A percentile compares a stretch with the other conserved stretches of the same genome.
phyloP scores from a whole-genome alignment of 2,797 vertebrate genomes.

The Malurus splendens region DNA sequence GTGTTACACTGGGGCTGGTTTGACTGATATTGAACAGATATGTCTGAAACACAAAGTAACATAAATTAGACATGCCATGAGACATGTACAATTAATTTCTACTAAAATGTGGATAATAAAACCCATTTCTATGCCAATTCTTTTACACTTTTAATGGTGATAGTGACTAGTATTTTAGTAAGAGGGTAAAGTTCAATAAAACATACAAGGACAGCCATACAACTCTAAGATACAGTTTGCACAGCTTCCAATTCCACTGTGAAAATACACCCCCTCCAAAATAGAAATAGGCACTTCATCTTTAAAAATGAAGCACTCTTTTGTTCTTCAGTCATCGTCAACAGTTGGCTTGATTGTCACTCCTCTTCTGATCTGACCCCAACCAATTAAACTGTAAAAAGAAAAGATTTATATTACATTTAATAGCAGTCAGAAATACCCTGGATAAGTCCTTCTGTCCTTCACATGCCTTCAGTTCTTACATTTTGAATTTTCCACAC shows the following conservation, averaged over 20 bases:
- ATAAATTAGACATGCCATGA: slow-evolving; percentile 65
- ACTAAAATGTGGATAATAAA: slow-evolving; percentile 41
- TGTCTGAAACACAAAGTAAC: slow-evolving; percentile 47
- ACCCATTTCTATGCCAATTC: slow-evolving; percentile 53
- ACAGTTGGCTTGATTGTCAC: slow-evolving; percentile 98
- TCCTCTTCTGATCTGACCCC: slow-evolving; percentile 98
- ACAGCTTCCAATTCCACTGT: slow-evolving; percentile 55
- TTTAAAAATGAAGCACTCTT: slow-evolving; percentile 47
- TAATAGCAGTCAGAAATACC: neutral
- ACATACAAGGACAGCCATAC: slow-evolving; percentile 48
- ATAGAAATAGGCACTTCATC: slow-evolving; percentile 44
- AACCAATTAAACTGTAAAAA: slow-evolving; percentile 91
- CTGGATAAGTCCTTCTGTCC: neutral
- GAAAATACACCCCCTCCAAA: slow-evolving; percentile 57
- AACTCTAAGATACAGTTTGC: slow-evolving; percentile 35
- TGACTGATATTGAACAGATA: slow-evolving; percentile 49
- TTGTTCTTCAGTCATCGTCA: slow-evolving; percentile 88
- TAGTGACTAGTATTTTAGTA: slow-evolving; percentile 54
- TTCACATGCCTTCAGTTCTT: neutral
- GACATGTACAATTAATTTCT: slow-evolving; percentile 61
- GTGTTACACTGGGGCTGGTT: slow-evolving; percentile 46
- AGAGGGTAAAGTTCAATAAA: slow-evolving; percentile 58
- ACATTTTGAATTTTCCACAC: neutral
- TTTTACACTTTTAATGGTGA: slow-evolving; percentile 61
- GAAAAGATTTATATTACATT: slow-evolving; percentile 12